These are phyloP conservation scores for Trichopoda pennipes DNA, from an alignment of 2,888 invertebrate species.

Conservation along the genomic window DNA sequence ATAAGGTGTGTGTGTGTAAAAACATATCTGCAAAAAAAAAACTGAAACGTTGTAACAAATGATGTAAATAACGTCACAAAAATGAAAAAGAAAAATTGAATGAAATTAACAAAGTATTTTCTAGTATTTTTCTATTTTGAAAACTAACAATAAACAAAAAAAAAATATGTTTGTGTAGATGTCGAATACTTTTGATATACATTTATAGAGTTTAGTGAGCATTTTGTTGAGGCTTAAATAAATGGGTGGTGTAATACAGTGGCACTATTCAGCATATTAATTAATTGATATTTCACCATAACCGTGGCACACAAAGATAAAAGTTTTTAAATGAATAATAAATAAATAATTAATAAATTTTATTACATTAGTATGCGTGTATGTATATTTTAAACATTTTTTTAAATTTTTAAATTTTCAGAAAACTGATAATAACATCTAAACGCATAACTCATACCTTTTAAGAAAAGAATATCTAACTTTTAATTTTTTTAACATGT, in stretches of 20 bases:
- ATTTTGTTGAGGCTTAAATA: constrained; percentile 20
- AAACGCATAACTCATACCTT: no score
- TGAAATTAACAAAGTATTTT: constrained; percentile 43
- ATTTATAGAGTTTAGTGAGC: background rate
- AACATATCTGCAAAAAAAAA: constrained; percentile 47
- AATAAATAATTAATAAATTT: no score
- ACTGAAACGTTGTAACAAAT: constrained; percentile 39
- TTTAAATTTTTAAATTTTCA: no score
- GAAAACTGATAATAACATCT: no score
- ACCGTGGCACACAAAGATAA: background rate
- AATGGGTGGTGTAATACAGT: constrained; percentile 47
- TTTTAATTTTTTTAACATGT: no score
- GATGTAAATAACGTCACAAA: constrained; percentile 37
- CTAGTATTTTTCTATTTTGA: constrained; percentile 17
- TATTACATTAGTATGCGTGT: no score
- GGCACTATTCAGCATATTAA: constrained; percentile 31
- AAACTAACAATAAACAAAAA: constrained; percentile 45
- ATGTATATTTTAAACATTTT: no score
- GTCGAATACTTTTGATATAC: background rate
- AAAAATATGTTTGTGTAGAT: background rate
- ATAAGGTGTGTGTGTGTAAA: constrained; percentile 35
- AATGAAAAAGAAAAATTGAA: constrained; percentile 32
- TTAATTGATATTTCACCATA: background rate
- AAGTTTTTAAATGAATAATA: no score
- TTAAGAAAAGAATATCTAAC: no score